Percentiles rank a stretch among this genome's conserved stretches.
Evolutionary conservation across 2,888 invertebrate genomes (phyloP).

Genomic region (Patella pellucida): DNA sequence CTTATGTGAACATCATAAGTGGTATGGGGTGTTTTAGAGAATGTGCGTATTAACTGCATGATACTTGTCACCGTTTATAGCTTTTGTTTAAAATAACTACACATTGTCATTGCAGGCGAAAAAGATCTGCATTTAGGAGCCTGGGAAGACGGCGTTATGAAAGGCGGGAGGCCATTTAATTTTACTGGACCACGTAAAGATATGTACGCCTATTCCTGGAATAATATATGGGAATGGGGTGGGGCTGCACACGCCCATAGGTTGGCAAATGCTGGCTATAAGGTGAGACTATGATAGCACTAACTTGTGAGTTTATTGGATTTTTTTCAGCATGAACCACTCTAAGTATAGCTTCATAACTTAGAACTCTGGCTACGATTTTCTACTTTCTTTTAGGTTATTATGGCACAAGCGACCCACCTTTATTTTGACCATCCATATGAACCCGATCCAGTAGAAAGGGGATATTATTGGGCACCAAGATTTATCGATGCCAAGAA

Average conservation of each 20-base stretch:
- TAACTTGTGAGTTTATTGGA: too few species aligned
- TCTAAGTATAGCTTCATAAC: too few species aligned
- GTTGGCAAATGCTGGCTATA: conserved; percentile 63
- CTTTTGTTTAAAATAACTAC: too few species aligned
- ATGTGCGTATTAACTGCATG: too few species aligned
- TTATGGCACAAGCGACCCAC: conserved; percentile 49
- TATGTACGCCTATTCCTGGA: conserved; percentile 59
- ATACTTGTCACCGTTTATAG: too few species aligned
- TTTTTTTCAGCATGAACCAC: too few species aligned
- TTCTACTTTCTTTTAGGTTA: conserved; percentile 33
- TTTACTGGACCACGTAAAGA: conserved; percentile 28
- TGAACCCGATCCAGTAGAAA: conserved; percentile 57
- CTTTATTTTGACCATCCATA: conserved; percentile 59
- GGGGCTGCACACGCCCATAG: conserved; percentile 49
- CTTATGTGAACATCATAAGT: too few species aligned
- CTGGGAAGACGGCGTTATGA: conserved; percentile 62
- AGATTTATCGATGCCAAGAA: conserved; percentile 46
- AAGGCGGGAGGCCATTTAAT: conserved; percentile 34
- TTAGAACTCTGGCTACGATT: too few species aligned
- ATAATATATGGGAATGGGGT: conserved; percentile 54
- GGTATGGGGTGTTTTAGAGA: too few species aligned
- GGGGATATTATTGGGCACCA: conserved; percentile 58
- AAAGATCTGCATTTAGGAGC: conserved; percentile 43
- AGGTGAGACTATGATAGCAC: conserved; percentile 46
- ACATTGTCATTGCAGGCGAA: conserved; percentile 24